phyloP scores from a whole-genome alignment of 2,888 invertebrate genomes.

The Spatulosminthurus flaviceps region DNA sequence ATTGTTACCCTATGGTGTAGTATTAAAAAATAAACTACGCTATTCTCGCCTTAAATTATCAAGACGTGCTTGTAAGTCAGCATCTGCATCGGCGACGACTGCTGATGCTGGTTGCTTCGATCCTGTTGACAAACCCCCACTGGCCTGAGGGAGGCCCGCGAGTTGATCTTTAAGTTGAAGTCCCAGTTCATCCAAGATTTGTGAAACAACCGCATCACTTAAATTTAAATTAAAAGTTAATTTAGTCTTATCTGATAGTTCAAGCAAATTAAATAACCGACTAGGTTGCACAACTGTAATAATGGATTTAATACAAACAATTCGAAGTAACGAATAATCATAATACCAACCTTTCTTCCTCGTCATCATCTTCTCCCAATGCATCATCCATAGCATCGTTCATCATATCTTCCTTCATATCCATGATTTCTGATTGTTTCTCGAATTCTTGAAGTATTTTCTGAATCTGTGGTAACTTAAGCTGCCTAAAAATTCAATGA shows the following conservation, averaged over 20 bases:
- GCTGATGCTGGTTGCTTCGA: slow-evolving; percentile 74
- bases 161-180: slow-evolving; percentile 93
- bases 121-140: slow-evolving; percentile 70
- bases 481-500: slow-evolving; percentile 71
- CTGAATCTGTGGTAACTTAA: slow-evolving; percentile 99
- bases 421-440: slow-evolving; percentile 99
- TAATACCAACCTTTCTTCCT: slow-evolving; percentile 84
- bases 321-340: no score
- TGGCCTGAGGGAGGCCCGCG: slow-evolving; percentile 82
- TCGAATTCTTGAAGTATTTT: slow-evolving; percentile 97
- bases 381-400: slow-evolving; percentile 99
- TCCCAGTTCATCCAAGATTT: slow-evolving; percentile 97
- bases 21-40: slow-evolving; percentile 55
- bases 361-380: slow-evolving; percentile 97
- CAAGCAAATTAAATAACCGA: no score
- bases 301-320: no score
- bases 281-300: no score
- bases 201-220: slow-evolving; percentile 93
- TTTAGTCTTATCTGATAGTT: no score
- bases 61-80: slow-evolving; percentile 94
- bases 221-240: no score
- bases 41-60: slow-evolving; percentile 92
- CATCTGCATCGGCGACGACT: slow-evolving; percentile 83
- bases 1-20: background rate
- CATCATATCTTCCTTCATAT: slow-evolving; percentile 99